Evolutionary conservation across 2,113 vertebrate species (phyloP).

Genomic region (Nannospalax galili): DNA sequence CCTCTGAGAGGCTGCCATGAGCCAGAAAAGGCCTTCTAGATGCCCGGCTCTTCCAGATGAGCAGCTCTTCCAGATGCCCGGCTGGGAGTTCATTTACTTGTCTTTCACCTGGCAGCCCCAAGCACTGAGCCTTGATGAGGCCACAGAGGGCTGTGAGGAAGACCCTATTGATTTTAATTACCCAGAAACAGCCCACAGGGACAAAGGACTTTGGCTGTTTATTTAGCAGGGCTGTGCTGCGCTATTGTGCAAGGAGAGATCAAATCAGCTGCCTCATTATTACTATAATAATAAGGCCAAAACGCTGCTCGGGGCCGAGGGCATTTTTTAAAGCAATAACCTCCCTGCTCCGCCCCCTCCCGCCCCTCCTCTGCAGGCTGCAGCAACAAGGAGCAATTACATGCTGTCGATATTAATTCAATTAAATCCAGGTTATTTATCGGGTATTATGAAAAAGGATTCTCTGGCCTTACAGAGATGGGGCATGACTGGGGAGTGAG

Average conservation of each 20-base stretch:
- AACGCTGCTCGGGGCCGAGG: slow-evolving; percentile 88
- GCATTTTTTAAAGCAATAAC: slow-evolving; percentile 84
- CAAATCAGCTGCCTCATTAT: slow-evolving; percentile 96
- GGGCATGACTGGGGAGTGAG: background rate
- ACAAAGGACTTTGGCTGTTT: slow-evolving; percentile 96
- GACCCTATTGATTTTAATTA: slow-evolving; percentile 99
- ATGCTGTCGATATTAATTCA: slow-evolving; percentile 89
- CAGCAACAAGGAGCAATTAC: slow-evolving; percentile 88
- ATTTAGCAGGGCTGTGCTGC: slow-evolving; percentile 91
- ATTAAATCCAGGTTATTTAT: slow-evolving; percentile 86
- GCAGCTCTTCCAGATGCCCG: background rate
- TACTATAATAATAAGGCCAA: slow-evolving; percentile 94
- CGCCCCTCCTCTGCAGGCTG: slow-evolving; percentile 75
- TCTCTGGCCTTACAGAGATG: slow-evolving; percentile 49
- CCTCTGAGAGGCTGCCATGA: rapidly evolving
- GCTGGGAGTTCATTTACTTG: slow-evolving; percentile 82
- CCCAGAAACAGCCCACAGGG: slow-evolving; percentile 94
- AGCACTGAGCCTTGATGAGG: slow-evolving; percentile 84
- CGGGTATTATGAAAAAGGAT: slow-evolving; percentile 77
- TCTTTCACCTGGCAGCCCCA: slow-evolving; percentile 82
- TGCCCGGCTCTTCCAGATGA: background rate
- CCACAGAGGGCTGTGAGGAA: slow-evolving; percentile 92
- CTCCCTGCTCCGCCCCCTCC: slow-evolving; percentile 73
- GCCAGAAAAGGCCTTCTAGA: background rate
- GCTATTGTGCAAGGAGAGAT: slow-evolving; percentile 95